Evolutionary conservation across 2,113 vertebrate species (phyloP), one percentile per base, ranked within the genome.

Genomic region (Chrysochloris asiatica): DNA sequence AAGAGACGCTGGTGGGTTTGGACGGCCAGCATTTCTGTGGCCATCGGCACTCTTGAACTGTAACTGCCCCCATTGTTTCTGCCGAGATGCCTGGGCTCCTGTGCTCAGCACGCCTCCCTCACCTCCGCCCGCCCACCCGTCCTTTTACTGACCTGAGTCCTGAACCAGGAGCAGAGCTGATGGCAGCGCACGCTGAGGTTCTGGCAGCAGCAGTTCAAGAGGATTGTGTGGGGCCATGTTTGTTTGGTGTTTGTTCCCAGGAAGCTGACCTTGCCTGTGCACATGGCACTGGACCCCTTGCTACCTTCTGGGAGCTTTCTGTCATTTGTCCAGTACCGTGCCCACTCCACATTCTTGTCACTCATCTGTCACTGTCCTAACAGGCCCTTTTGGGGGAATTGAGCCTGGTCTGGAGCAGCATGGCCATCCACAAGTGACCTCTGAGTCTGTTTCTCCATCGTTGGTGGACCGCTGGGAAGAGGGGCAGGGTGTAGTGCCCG

Each of bases 391-490:
- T n/a, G n/a, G n/a, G n/a, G n/a, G n/a, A n/a, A n/a, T n/a, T n/a
- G n/a, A n/a, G n/a, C n/a, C n/a, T n/a, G n/a, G n/a, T n/a, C n/a
- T n/a, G n/a, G n/a, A n/a, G n/a, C n/a, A n/a, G n/a, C n/a, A n/a
- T n/a, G n/a, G n/a, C n/a, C n/a, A n/a, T n/a, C n/a, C n/a, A n/a
- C n/a, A n/a, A n/a, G n/a, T n/a, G n/a, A n/a, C 65, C 36, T 76
- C 8, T 7, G 47, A 22, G 17, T 33, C 17, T 78, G 38, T 43
- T 52, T 95, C 63, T 67, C 84, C 7, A 0, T 52, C 8, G 36
- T 24, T 38, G n/a, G 26, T 6, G 0, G 22, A 52, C 0, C 0
- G 1, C 47, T 4, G 48, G 48, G 48, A 50, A 16, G 48, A 16
- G 48, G 8, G 48, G 48, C 48, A 50, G 16, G 22, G 9, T 36